These are phyloP conservation scores for Venturia canescens DNA, from an alignment of 1,140 invertebrate genomes.

Conservation along the genomic window DNA sequence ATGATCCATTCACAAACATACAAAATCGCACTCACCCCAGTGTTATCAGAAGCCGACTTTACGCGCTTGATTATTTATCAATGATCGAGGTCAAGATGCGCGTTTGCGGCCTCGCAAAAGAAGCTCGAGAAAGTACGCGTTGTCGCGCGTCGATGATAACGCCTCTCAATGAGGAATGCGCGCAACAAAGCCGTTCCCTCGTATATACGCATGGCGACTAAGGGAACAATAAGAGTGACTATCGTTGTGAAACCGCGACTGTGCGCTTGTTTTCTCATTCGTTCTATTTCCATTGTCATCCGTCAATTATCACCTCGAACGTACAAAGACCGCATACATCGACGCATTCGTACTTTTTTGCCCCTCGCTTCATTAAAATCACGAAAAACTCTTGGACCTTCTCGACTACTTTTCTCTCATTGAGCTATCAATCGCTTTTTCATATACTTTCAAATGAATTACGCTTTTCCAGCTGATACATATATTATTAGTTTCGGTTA, in stretches of 20 bases:
- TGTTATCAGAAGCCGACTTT: background rate
- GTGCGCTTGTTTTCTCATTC: slow-evolving; percentile 3
- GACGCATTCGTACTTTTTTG: background rate
- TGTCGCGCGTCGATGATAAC: background rate
- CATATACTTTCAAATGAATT: too few relatives aligned
- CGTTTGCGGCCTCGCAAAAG: slow-evolving; percentile 8
- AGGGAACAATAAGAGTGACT: background rate
- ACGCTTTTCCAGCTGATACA: too few relatives aligned
- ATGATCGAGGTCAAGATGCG: background rate
- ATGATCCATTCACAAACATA: too few relatives aligned
- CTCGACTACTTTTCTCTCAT: too few relatives aligned
- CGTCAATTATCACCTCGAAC: slow-evolving; percentile 6
- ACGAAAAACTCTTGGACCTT: too few relatives aligned
- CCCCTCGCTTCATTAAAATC: too few relatives aligned
- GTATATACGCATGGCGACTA: too few relatives aligned
- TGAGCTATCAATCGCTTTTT: too few relatives aligned
- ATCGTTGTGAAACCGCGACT: slow-evolving; percentile 1
- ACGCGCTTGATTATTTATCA: background rate
- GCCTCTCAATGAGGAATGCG: background rate
- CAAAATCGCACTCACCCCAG: background rate
- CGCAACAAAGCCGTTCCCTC: slow-evolving; percentile 3
- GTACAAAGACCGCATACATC: background rate
- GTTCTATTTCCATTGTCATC: slow-evolving; percentile 2
- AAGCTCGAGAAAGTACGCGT: background rate
- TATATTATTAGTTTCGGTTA: too few relatives aligned